A percentile compares a stretch with the other conserved stretches of the same genome.
phyloP scores from a whole-genome alignment of 1,140 invertebrate species.

The Drosophila nebulosa region DNA sequence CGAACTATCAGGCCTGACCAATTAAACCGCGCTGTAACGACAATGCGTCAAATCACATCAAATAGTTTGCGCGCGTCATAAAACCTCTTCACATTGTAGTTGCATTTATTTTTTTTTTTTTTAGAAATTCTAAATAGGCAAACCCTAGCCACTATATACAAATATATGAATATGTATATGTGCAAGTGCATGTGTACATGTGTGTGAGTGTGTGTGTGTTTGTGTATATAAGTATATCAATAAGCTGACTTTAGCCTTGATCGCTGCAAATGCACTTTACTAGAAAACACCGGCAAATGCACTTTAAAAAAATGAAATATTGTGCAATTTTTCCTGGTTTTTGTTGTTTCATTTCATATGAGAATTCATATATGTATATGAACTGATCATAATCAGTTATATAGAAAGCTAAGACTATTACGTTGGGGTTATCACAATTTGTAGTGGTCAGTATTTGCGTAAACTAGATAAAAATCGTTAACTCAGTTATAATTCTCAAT shows the following conservation, averaged over 20 bases:
- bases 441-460: too few species aligned
- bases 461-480: neutral
- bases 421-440: neutral
- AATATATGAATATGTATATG: conserved; percentile 29
- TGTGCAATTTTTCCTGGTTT: neutral
- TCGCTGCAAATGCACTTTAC: conserved; percentile 2
- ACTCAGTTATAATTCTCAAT: neutral
- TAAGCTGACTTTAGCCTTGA: conserved; percentile 1
- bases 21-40: conserved; percentile 48
- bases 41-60: conserved; percentile 72
- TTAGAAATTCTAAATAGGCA: conserved; percentile 46
- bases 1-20: conserved; percentile 23
- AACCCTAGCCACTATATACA: conserved; percentile 16
- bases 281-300: neutral
- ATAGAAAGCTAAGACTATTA: too few species aligned
- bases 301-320: neutral
- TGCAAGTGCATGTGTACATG: too few species aligned
- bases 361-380: neutral
- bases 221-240: neutral
- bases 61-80: conserved; percentile 50
- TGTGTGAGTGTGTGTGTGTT: too few species aligned
- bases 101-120: conserved; percentile 21
- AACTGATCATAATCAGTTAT: too few species aligned
- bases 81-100: conserved; percentile 6
- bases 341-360: neutral